phyloP scores from a whole-genome alignment of 53 echinoderm and acorn worm species.

The Hippasteria phrygiana region DNA sequence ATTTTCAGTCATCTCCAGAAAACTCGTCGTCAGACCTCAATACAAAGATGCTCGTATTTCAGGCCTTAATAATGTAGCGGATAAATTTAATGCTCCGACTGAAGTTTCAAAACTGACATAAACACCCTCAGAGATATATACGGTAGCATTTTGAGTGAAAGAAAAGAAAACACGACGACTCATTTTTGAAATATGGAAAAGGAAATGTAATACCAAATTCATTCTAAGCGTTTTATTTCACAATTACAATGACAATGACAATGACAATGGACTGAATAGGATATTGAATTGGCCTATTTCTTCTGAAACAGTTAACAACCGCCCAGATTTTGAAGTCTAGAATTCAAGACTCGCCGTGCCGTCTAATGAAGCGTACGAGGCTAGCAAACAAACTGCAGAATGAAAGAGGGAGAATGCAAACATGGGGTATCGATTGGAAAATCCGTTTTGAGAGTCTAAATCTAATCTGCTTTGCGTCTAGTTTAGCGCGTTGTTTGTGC shows the following conservation, averaged over 20 bases:
- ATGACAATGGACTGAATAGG: not conserved
- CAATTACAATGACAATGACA: not conserved
- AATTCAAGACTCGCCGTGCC: not conserved
- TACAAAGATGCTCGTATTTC: no score
- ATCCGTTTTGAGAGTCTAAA: slow-evolving; percentile 17
- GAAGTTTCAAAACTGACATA: no score
- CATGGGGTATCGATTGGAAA: slow-evolving; percentile 45
- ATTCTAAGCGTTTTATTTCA: no score
- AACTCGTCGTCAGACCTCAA: no score
- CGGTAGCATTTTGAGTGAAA: no score
- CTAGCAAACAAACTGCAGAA: slow-evolving; percentile 29
- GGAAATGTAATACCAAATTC: no score
- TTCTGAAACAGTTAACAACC: not conserved
- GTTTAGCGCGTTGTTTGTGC: slow-evolving; percentile 26
- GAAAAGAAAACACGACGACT: no score
- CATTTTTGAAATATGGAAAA: no score
- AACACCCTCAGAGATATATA: no score
- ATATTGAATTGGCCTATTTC: not conserved
- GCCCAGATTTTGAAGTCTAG: not conserved
- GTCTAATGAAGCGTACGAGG: slow-evolving; percentile 21
- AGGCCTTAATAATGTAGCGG: no score
- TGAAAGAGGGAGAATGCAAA: slow-evolving; percentile 35
- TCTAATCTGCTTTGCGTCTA: slow-evolving; percentile 50
- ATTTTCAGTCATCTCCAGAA: no score
- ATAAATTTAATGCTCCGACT: no score